phyloP scores from a whole-genome alignment of 2,113 vertebrate genomes.

The Sinocyclocheilus grahami region DNA sequence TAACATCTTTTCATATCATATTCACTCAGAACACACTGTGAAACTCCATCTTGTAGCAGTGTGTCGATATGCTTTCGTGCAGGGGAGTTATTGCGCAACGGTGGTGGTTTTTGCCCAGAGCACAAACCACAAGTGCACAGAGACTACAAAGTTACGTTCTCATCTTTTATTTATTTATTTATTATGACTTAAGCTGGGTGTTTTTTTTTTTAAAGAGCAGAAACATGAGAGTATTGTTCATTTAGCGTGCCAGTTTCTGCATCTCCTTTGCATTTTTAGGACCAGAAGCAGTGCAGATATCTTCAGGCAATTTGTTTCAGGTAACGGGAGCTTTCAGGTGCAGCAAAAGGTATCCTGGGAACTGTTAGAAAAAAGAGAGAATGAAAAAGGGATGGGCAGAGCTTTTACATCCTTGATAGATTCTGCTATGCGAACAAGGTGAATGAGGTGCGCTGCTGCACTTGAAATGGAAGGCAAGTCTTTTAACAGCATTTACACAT shows the following conservation, averaged over 20 bases:
- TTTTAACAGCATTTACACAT: constrained; percentile 2
- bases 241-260: constrained; percentile 74
- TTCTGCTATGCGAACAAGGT: constrained; percentile 69
- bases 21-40: constrained; percentile 77
- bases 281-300: constrained; percentile 72
- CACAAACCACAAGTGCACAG: constrained; percentile 71
- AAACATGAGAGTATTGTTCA: constrained; percentile 75
- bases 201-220: constrained; percentile 51
- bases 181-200: constrained; percentile 70
- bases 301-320: constrained; percentile 84
- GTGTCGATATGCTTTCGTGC: constrained; percentile 74
- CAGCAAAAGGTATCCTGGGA: constrained; percentile 76
- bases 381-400: constrained; percentile 65
- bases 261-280: constrained; percentile 69
- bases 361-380: constrained; percentile 68
- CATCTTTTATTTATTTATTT: constrained; percentile 66
- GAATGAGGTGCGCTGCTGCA: background rate
- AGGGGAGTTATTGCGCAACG: constrained; percentile 66
- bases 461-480: background rate
- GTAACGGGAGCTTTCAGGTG: constrained; percentile 79
- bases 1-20: constrained; percentile 79
- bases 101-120: constrained; percentile 76
- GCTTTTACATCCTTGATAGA: constrained; percentile 78
- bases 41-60: constrained; percentile 72
- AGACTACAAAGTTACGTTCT: constrained; percentile 75